Base-by-base conservation (phyloP, 1,140 invertebrate genomes). In the Aphelenchoides besseyi region DNA sequence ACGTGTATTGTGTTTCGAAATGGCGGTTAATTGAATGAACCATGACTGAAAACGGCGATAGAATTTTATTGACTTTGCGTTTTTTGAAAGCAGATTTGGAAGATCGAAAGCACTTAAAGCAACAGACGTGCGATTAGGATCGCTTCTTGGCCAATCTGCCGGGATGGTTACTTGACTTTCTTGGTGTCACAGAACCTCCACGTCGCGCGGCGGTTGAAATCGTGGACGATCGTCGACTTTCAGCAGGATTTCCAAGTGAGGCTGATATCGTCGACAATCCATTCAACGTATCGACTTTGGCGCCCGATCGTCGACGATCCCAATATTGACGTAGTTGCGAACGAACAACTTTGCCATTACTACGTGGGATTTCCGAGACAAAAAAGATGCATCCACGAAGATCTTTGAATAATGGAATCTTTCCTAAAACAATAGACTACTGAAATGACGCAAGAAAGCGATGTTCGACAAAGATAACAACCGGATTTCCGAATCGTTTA, bases 381-480 rank as follows among this genome's bases (percentile, higher is more conserved):
- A 69, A 69, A 35, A 69, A 69, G 59, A 69, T 59, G 23, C 68
- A 62, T 23, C 68, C 68, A n/a, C 62, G 28, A 8, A 69, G 33
- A 26, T 69, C 78, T 59, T 79, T 79, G 53, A 79, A 79, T 30
- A 72, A 69, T 1, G 78, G 59, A 28, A 79, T 79, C 63, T 80
- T 79, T 53, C 78, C 78, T 79, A 33, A 41, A 79, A 69, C 41
- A 12, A 48, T 16, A 16, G 41, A 48, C 41, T 48, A 48, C 12
- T 48, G 12, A 12, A 23, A 48, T 48, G 41, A 48, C 41, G 35
- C 23, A 33, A 2, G 8, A 2, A 61, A 61, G 1, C 1, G 35
- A 67, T 33, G 23, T 5, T 23, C n/a, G 41, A 48, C 41, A 23
- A 23, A 23, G 41, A 48, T 48, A 48, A 48, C 12, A 48, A 48